phyloP scores from a whole-genome alignment of 2,888 invertebrate species.

The Nomada fabriciana region DNA sequence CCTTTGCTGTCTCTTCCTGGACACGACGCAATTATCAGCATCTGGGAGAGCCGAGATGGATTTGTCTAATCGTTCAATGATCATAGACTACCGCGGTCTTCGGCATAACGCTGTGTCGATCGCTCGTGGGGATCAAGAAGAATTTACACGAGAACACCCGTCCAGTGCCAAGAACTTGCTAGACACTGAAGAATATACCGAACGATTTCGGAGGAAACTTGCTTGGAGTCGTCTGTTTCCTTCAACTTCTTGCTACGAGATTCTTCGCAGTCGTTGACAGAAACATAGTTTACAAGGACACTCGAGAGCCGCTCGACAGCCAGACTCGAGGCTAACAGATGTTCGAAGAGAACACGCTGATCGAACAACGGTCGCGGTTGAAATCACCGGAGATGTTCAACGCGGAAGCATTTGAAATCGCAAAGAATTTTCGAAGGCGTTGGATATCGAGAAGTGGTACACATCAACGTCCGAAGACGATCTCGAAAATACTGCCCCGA shows the following conservation, averaged over 20 bases:
- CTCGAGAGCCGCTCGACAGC: not conserved
- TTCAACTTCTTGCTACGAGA: not conserved
- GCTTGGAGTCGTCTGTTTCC: not conserved
- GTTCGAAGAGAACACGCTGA: conserved; percentile 37
- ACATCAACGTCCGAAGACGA: conserved; percentile 37
- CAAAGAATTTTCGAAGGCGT: conserved; percentile 16
- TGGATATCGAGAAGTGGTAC: conserved; percentile 21
- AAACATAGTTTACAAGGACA: not conserved
- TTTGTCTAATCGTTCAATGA: conserved; percentile 35
- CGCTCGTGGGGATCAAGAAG: not conserved
- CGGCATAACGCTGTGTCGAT: not conserved
- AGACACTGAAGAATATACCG: not conserved
- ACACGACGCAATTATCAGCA: conserved; percentile 40
- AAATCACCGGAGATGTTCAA: conserved; percentile 19
- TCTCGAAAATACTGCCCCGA: not conserved
- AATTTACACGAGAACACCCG: conserved; percentile 9
- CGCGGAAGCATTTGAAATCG: conserved; percentile 10
- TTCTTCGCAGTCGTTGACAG: not conserved
- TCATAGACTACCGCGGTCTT: conserved; percentile 5
- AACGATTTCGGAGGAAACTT: not conserved
- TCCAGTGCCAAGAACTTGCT: not conserved
- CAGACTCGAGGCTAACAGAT: conserved; percentile 45
- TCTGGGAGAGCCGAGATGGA: conserved; percentile 46
- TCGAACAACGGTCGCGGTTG: conserved; percentile 2
- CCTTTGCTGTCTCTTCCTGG: conserved; percentile 53